Base-by-base conservation (phyloP, 2,888 invertebrate species). In the Lasioglossum villosulum region DNA sequence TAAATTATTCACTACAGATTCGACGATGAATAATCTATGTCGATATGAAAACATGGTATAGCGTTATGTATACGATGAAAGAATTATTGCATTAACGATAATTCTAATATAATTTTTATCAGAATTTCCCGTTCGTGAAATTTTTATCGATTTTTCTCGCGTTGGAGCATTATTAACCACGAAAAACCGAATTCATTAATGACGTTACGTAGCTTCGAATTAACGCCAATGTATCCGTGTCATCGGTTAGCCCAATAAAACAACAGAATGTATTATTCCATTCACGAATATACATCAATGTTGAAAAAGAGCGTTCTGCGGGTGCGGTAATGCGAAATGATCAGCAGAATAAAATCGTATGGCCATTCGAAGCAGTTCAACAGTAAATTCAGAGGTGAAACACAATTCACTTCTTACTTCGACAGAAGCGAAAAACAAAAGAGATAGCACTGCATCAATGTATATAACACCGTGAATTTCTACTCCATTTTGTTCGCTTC, bases 181-280 rank as follows among this genome's bases (percentile, higher is more conserved):
- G 39, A 70, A 42, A 78, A 78, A 78, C 30, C 45, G 56, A 59
- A 78, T 77, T 52, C 14, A 23, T 78, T 56, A 56, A 78, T 71
- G 70, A 71, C 23, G 27, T 37, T 19, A 39, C 14, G n/a, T 42
- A 70, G 66, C 71, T 4, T 8, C 48, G 37, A 52, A 37, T 19
- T 48, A 70, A 19, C 23, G 39, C 12, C 70, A n/a, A n/a, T 34
- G 6, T 70, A 39, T 70, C 70, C 39, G 23, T 27, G 48, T 39
- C 27, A 37, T 23, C 12, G 48, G 48, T 71, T 39, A 30, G 30
- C 8, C 48, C 39, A 1, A 30, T 30, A 0, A 23, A 34, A 71
- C 63, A 27, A 39, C 56, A 39, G 27, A 56, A 78, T 78, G 71
- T 78, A 78, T 78, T 78, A 78, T 78, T 78, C 56, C 10, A 39